phyloP scores from a whole-genome alignment of 2,797 vertebrate genomes.

The Sebastes nivosus region DNA sequence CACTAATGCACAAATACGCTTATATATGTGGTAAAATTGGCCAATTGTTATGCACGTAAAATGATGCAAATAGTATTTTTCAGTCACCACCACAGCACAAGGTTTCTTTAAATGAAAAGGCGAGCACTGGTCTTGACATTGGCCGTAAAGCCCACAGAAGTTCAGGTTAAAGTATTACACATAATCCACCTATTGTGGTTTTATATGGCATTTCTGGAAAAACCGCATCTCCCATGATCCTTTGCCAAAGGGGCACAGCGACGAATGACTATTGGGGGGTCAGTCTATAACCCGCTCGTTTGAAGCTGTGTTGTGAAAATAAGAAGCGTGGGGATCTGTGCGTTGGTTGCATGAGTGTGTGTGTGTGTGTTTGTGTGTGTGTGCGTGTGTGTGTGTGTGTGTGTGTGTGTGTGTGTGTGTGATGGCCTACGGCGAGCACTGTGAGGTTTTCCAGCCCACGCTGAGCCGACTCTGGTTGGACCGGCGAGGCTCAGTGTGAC shows the following conservation, averaged over 20 bases:
- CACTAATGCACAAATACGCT: not conserved
- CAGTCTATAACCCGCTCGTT: slow-evolving; percentile 15
- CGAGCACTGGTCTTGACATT: slow-evolving; percentile 9
- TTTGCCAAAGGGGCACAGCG: slow-evolving; percentile 45
- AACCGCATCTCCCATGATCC: slow-evolving; percentile 50
- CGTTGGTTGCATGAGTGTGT: not conserved
- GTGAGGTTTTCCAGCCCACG: slow-evolving; percentile 61
- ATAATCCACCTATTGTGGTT: slow-evolving; percentile 46
- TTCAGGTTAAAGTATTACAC: slow-evolving; percentile 33
- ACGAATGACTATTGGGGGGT: slow-evolving; percentile 42
- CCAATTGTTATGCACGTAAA: not conserved
- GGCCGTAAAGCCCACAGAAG: slow-evolving; percentile 11
- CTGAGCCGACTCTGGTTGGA: slow-evolving; percentile 55
- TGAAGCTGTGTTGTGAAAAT: slow-evolving; percentile 47
- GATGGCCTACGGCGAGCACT: slow-evolving; percentile 38
- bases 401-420: not conserved
- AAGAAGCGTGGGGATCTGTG: slow-evolving; percentile 4
- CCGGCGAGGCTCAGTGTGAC: slow-evolving; percentile 55
- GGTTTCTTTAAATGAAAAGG: slow-evolving; percentile 11
- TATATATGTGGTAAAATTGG: not conserved
- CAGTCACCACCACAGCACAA: not conserved
- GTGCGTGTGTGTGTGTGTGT: not conserved
- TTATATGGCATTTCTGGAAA: slow-evolving; percentile 37
- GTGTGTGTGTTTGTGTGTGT: not conserved
- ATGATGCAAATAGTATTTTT: slow-evolving; percentile 14